phyloP scores from a whole-genome alignment of 2,113 vertebrate genomes.

The Sturnira hondurensis region DNA sequence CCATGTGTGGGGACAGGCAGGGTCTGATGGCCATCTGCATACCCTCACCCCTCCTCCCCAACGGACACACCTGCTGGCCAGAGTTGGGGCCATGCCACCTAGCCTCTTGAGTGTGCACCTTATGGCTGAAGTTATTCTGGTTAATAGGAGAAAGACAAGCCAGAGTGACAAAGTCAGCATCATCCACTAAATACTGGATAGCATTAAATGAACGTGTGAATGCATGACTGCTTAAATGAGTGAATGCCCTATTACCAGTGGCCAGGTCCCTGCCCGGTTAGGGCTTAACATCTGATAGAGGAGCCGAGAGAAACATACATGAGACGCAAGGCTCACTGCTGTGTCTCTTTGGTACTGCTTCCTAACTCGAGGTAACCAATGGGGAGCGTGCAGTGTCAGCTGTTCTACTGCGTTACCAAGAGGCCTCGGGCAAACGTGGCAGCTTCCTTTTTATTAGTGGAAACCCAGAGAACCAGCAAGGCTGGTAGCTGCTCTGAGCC shows the following conservation, averaged over 20 bases:
- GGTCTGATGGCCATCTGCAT: too few species aligned
- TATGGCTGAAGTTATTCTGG: background rate
- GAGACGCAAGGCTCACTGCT: background rate
- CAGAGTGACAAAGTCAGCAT: background rate
- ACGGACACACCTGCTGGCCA: background rate
- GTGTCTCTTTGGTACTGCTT: background rate
- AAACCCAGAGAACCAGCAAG: background rate
- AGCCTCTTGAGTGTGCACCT: background rate
- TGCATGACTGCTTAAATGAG: background rate
- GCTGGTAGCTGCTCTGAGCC: background rate
- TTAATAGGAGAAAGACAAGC: background rate
- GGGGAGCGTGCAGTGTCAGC: background rate
- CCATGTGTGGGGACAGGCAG: background rate
- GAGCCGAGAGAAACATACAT: background rate
- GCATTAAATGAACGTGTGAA: background rate
- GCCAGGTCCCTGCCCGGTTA: background rate
- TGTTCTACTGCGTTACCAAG: background rate
- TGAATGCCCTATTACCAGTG: background rate
- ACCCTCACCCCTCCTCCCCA: background rate
- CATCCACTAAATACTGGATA: background rate
- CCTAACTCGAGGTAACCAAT: rapidly evolving
- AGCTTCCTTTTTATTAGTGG: background rate
- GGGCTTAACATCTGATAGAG: background rate
- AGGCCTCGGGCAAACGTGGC: rapidly evolving
- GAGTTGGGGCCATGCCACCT: background rate